Base-by-base conservation (phyloP, 53 echinoderm and acorn worm genomes). In the Zoroaster sp. region DNA sequence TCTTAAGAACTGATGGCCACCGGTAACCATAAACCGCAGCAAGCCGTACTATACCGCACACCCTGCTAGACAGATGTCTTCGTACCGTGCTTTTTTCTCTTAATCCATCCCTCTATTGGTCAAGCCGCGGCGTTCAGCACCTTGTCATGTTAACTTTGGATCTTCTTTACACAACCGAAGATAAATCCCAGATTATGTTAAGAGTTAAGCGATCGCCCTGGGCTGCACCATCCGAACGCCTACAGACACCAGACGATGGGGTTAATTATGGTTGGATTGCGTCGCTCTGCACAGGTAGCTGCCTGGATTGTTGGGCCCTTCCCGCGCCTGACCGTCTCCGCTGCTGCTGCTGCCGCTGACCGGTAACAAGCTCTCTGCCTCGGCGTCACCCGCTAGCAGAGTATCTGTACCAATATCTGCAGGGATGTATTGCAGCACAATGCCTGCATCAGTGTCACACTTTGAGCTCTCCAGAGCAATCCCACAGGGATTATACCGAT, bases 281-380 rank as follows among this genome's bases (percentile, higher is more conserved):
- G 78, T 59, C 78, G 38, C 23, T 21, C 42, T 43, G 43, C 66
- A 67, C 82, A 66, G 82, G 67, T 66, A 82, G 82, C 82, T 82
- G 82, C 82, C 32, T 67, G 33, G 28, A 15, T 66, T 15, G 7
- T 42, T 66, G 66, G 82, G 82, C 82, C 82, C 82, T 82, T 67
- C 82, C 82, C 67, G 66, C 42, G 35, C 79, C 63, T 38, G 18
- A n/a, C 35, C 4, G 34, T 54, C 49, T 46, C 47, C 5, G 34
- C 49, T 47, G 52, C 6, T n/a, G 34, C 49, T 52, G 46, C 76
- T 76, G n/a, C n/a, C n/a, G n/a, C n/a, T 52, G 76, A 52, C 76
- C 76, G 35, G 70, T 35, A 36, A 35, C 70, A 17, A 33, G 36
- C 35, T 36, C 28, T 36, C 70, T 17, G 34, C 70, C 36, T 33